Evolutionary conservation across 2,888 invertebrate genomes (phyloP).

Genomic region (Drosophila multiciliata): DNA sequence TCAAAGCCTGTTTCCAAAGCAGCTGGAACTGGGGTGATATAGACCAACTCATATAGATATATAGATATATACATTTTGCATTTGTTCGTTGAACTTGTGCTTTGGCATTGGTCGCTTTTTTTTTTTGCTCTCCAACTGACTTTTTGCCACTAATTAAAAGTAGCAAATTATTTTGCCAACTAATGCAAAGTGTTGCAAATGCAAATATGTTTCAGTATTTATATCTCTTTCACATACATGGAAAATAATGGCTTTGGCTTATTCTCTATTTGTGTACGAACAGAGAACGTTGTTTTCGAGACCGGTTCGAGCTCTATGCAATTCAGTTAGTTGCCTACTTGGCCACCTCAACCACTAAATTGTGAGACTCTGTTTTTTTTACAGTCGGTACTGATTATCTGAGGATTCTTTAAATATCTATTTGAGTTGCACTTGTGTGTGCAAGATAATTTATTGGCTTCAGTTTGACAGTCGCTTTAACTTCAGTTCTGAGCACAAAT

Average conservation of each 20-base stretch:
- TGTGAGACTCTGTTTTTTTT: no score
- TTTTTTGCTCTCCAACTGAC: constrained; percentile 60
- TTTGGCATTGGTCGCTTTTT: constrained; percentile 12
- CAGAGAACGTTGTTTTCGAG: background rate
- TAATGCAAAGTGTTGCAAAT: constrained; percentile 39
- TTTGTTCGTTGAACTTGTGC: constrained; percentile 53
- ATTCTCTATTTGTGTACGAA: constrained; percentile 22
- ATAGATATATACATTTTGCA: constrained; percentile 37
- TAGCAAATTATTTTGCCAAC: constrained; percentile 74
- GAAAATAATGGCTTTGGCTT: constrained; percentile 36
- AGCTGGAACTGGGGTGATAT: constrained; percentile 12
- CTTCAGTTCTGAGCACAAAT: no score
- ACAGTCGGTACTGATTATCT: no score
- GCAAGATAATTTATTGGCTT: no score
- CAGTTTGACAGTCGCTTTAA: no score
- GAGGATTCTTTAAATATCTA: background rate
- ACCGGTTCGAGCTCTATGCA: background rate
- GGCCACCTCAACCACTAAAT: background rate
- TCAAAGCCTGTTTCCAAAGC: constrained; percentile 1
- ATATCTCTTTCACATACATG: background rate
- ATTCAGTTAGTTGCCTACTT: background rate
- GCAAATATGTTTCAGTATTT: constrained; percentile 9
- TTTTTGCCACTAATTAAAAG: constrained; percentile 83
- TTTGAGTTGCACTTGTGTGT: background rate
- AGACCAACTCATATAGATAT: background rate